Evolutionary conservation across 2,888 invertebrate species (phyloP), one percentile per base, ranked within the genome.

Genomic region (Pharmacophagus antenor): DNA sequence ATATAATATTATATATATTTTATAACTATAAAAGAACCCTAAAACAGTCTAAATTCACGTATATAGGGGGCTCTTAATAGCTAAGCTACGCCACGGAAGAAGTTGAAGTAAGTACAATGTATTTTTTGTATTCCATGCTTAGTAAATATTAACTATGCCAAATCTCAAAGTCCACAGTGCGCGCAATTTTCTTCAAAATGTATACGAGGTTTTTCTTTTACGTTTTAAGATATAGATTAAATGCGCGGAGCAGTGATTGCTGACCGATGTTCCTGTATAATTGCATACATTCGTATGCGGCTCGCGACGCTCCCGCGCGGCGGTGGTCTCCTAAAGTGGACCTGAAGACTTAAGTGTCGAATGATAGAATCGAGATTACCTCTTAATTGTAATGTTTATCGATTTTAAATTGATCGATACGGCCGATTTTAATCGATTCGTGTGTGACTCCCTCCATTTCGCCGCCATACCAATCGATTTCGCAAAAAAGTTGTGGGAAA

Each of bases 241-340:
- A 59, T 37, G 37, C 42, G 22, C 22, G 31, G 21, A 8, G 10
- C 49, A 10, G 49, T 17, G 44, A 50, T 55, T 22, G 27, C 22
- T 27, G 37, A 12, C 37, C 61, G 58, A 58, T 63, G 62, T 64
- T 58, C 52, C 49, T 47, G 65, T 56, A 67, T 72, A 70, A 69
- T 68, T 65, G 23, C 25, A 23, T 56, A 62, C 57, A 70, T 77
- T 76, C 68, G 72, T 77, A 77, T 78, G 70, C 77, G 59, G 47
- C 62, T 57, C 71, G 67, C 73, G 66, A 56, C 56, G 42, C 44
- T 54, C 61, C 59, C 63, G 60, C 57, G 64, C 58, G 56, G 46
- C 41, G 47, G 47, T 31, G 55, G 53, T 54, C 53, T 51, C 53
- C 63, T 56, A 57, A 63, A 52, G 60, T 56, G 64, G 59, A 52